phyloP scores from a whole-genome alignment of 2,113 vertebrate genomes.

The Cyanocitta stelleri region DNA sequence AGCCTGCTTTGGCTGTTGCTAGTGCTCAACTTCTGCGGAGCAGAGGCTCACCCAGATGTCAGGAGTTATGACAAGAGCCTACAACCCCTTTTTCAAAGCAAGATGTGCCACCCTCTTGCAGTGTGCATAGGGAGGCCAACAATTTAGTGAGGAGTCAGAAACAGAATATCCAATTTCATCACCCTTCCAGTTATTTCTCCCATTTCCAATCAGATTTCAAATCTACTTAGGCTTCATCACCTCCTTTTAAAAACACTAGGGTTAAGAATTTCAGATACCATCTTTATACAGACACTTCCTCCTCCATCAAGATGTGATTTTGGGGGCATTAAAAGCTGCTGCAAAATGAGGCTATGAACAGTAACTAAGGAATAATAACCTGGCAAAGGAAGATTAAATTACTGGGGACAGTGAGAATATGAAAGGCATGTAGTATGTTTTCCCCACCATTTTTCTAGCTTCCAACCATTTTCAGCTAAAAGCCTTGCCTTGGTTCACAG shows the following conservation, averaged over 20 bases:
- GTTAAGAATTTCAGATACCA: not conserved
- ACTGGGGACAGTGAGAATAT: not conserved
- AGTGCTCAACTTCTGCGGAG: fast-evolving
- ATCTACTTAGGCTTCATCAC: not conserved
- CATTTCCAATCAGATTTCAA: not conserved
- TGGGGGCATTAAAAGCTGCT: not conserved
- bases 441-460: not conserved
- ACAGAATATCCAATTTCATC: not conserved
- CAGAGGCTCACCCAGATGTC: not conserved
- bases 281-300: not conserved
- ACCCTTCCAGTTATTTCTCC: not conserved
- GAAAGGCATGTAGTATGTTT: not conserved
- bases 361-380: not conserved
- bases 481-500: not conserved
- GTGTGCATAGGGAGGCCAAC: not conserved
- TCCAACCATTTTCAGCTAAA: not conserved
- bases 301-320: not conserved
- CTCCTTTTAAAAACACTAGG: not conserved
- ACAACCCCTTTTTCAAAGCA: not conserved
- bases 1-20: not conserved
- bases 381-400: not conserved
- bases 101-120: not conserved
- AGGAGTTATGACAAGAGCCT: not conserved
- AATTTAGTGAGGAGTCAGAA: not conserved
- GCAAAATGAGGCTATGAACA: not conserved